phyloP scores from a whole-genome alignment of 2,113 vertebrate genomes.

The Podilymbus podiceps region DNA sequence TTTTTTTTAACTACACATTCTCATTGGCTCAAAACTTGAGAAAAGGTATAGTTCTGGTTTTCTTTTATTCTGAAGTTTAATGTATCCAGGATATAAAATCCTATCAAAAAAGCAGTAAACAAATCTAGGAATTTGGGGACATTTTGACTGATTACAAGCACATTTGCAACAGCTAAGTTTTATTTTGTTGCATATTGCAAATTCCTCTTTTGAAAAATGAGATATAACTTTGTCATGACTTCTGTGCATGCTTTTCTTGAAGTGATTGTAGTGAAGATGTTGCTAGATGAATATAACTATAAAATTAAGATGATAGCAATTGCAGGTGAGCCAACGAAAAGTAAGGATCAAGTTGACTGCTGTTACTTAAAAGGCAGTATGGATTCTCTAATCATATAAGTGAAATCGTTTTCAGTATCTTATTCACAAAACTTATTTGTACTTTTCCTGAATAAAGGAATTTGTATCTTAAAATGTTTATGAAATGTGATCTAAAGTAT shows the following conservation, averaged over 20 bases:
- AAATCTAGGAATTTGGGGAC: neutral
- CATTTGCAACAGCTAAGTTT: neutral
- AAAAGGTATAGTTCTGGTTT: neutral
- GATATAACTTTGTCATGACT: neutral
- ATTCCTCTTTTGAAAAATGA: neutral
- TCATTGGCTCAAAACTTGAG: constrained; percentile 30
- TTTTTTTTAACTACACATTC: constrained; percentile 8
- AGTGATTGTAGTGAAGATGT: neutral
- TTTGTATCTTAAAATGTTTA: neutral
- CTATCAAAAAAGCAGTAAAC: neutral
- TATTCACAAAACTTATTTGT: neutral
- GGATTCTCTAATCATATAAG: neutral
- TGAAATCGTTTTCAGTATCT: neutral
- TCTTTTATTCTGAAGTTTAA: neutral
- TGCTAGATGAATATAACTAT: neutral
- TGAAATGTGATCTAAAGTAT: neutral
- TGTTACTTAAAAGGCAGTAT: neutral
- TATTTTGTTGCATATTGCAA: neutral
- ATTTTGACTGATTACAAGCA: neutral
- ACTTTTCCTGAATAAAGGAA: neutral
- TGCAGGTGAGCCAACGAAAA: neutral
- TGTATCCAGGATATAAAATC: neutral
- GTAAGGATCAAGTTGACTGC: neutral
- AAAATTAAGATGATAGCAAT: neutral
- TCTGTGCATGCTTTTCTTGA: neutral